phyloP scores from a whole-genome alignment of 2,888 invertebrate species.

The Platerodrilus igneus region DNA sequence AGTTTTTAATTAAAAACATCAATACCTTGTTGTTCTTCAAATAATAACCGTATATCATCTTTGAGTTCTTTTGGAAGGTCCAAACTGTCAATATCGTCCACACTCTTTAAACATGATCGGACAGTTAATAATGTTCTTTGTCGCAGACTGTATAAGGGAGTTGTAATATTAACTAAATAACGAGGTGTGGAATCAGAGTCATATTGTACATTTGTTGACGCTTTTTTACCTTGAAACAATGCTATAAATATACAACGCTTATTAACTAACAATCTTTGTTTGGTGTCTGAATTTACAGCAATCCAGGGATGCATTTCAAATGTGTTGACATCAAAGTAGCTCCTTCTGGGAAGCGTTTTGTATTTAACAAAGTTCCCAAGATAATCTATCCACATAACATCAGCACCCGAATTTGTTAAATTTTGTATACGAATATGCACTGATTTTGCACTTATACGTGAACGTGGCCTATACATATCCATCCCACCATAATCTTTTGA shows the following conservation, averaged over 20 bases:
- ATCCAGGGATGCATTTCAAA: constrained; percentile 83
- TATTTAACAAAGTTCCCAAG: constrained; percentile 60
- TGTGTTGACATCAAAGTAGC: constrained; percentile 64
- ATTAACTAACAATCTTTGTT: constrained; percentile 60
- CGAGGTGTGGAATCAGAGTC: constrained; percentile 27
- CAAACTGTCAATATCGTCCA: constrained; percentile 43
- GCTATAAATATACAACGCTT: constrained; percentile 48
- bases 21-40: constrained; percentile 29
- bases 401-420: constrained; percentile 51
- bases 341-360: constrained; percentile 52
- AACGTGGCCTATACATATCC: too few relatives aligned
- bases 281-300: constrained; percentile 65
- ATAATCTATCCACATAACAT: constrained; percentile 76
- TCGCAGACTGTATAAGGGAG: constrained; percentile 52
- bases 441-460: constrained; percentile 43
- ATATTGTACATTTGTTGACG: constrained; percentile 33
- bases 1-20: too few relatives aligned
- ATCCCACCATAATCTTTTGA: too few relatives aligned
- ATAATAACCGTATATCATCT: constrained; percentile 42
- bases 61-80: constrained; percentile 48
- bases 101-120: constrained; percentile 42
- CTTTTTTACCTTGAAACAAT: too few relatives aligned
- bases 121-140: constrained; percentile 49
- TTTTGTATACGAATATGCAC: constrained; percentile 61
- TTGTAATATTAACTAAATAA: constrained; percentile 51